These are phyloP conservation scores for Barypeithes pellucidus DNA, from an alignment of 2,888 invertebrate genomes.

Conservation along the genomic window DNA sequence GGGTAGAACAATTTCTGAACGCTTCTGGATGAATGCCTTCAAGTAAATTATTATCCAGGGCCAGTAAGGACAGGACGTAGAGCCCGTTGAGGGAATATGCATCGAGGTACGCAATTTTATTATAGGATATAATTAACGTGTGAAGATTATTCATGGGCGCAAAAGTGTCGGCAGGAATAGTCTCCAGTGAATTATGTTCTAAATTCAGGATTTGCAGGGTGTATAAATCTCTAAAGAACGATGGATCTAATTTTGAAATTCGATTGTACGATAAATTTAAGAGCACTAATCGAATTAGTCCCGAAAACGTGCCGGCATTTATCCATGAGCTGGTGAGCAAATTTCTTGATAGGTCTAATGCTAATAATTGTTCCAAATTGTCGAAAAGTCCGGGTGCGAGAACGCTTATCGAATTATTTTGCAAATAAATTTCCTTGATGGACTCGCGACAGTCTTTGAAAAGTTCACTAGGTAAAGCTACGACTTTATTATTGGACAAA, in stretches of 20 bases:
- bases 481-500: slow-evolving; percentile 92
- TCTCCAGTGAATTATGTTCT: slow-evolving; percentile 87
- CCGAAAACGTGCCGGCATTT: slow-evolving; percentile 87
- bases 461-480: slow-evolving; percentile 88
- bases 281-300: slow-evolving; percentile 89
- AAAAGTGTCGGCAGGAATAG: slow-evolving; percentile 90
- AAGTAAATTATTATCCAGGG: slow-evolving; percentile 89
- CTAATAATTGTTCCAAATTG: slow-evolving; percentile 86
- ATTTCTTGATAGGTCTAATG: slow-evolving; percentile 89
- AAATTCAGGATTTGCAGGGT: slow-evolving; percentile 89
- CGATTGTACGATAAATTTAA: slow-evolving; percentile 90
- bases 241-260: slow-evolving; percentile 85
- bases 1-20: slow-evolving; percentile 91
- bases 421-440: slow-evolving; percentile 90
- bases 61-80: slow-evolving; percentile 88
- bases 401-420: slow-evolving; percentile 92
- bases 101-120: slow-evolving; percentile 88
- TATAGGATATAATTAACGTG: slow-evolving; percentile 89
- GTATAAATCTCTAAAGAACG: slow-evolving; percentile 89
- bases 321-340: slow-evolving; percentile 91
- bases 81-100: slow-evolving; percentile 91
- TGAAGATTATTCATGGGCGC: slow-evolving; percentile 94
- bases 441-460: slow-evolving; percentile 85
- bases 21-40: slow-evolving; percentile 90
- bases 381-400: slow-evolving; percentile 89